Evolutionary conservation across 1,140 invertebrate genomes (phyloP), one percentile per base, ranked within the genome.

Genomic region (Drosophila parvula): DNA sequence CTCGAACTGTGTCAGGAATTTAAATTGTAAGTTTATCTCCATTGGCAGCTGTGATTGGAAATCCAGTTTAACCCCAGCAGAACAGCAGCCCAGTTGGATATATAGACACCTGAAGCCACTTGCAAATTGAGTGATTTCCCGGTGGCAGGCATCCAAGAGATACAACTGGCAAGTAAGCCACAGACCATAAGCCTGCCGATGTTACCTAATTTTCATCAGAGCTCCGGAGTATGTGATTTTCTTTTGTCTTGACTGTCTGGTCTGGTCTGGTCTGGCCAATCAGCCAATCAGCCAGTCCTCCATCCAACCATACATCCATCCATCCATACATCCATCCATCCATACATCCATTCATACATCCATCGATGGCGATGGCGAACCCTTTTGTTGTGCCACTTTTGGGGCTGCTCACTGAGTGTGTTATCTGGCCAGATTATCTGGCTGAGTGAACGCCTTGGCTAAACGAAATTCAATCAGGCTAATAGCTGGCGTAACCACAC

Each of bases 401-500:
- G 65, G 65, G 59, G 60, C 64, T 68, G 61, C 64, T 71, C 65
- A 70, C 30, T 71, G 50, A 71, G 34, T 71, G 38, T 70, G 68
- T 57, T 70, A 71, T 71, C 65, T 71, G 68, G 67, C 63, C 67
- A 69, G 68, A 69, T 78, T 75, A 83, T 76, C 81, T 80, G 53
- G 69, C 44, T 68, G 70, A 81, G 70, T 71, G 69, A 68, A 73
- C 69, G 75, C 75, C 75, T 76, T 60, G 79, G 69, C 82, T 86
- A 85, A 86, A 78, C 81, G 70, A 64, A 88, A 85, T 85, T 73
- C 82, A 85, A 85, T 85, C 82, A 88, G 79, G 75, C 82, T 85
- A 85, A 85, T 85, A 81, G 81, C 57, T 61, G 43, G 16, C 34
- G 38, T 55, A 50, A 70, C 56, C 53, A 69, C 65, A 69, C 65